A percentile compares a stretch with the other conserved stretches of the same genome.
Conservation (phyloP, 2,888 invertebrate species). For the Sinelater perroti region DNA sequence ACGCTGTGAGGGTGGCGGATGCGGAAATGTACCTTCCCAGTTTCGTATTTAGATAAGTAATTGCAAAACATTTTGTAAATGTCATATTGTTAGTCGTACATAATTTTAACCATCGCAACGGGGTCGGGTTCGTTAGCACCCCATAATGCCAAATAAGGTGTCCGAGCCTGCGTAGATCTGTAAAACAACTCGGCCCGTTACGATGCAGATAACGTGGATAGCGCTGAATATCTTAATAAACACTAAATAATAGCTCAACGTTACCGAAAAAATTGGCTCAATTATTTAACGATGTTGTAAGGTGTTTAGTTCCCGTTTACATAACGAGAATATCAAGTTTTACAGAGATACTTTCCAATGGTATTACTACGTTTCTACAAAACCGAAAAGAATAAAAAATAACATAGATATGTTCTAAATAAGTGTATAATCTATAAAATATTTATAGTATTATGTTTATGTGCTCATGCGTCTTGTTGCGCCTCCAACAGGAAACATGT, state of each 20-base stretch:
- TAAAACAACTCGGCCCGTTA: conserved; percentile 31
- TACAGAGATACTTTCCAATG: conserved; percentile 39
- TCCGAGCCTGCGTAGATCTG: too few species aligned
- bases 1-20: conserved; percentile 26
- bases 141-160: too few species aligned
- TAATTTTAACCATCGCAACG: conserved; percentile 41
- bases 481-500: conserved; percentile 58
- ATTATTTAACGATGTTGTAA: conserved; percentile 42
- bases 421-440: conserved; percentile 54
- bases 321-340: conserved; percentile 42
- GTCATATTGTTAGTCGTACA: conserved; percentile 41
- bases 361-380: conserved; percentile 44
- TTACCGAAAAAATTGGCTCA: conserved; percentile 45
- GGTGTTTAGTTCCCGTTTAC: conserved; percentile 40
- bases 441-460: conserved; percentile 50
- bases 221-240: conserved; percentile 23
- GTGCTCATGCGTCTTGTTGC: conserved; percentile 55
- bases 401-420: conserved; percentile 53
- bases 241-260: conserved; percentile 47
- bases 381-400: conserved; percentile 36
- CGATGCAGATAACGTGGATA: conserved; percentile 25
- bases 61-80: conserved; percentile 42
- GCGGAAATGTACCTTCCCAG: conserved; percentile 16
- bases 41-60: conserved; percentile 36
- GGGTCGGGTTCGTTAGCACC: too few species aligned